Conservation (phyloP, 2,888 invertebrate genomes). For the Tinea trinotella region DNA sequence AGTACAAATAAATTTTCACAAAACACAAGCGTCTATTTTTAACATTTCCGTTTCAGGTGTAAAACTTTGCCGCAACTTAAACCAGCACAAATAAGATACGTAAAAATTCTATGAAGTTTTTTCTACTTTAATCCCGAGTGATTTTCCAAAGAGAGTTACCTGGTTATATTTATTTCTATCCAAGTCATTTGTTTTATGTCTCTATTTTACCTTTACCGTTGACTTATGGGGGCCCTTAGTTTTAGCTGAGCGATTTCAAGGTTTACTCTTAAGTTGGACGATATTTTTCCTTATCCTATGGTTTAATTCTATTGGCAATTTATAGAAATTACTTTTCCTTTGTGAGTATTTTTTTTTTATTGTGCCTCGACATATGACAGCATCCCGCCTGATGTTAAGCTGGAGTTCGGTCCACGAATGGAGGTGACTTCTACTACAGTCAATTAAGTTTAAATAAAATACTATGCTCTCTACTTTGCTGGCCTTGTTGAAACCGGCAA, state of each 20-base stretch:
- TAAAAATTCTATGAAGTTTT: background rate
- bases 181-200: constrained; percentile 4
- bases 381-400: no score
- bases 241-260: constrained; percentile 3
- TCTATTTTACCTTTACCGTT: constrained; percentile 3
- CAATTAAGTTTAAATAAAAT: no score
- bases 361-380: no score
- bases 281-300: background rate
- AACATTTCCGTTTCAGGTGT: background rate
- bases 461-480: no score
- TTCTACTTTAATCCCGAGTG: background rate
- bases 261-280: background rate
- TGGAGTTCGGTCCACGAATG: no score
- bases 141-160: background rate
- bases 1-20: no score
- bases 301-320: background rate
- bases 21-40: background rate
- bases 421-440: no score
- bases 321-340: background rate
- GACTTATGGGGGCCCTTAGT: constrained; percentile 6
- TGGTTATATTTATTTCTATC: background rate
- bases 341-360: no score
- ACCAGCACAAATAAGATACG: no score
- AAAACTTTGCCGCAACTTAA: background rate
- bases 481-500: no score